phyloP scores from a whole-genome alignment of 2,797 vertebrate species.

The Anisognathus igniventris region DNA sequence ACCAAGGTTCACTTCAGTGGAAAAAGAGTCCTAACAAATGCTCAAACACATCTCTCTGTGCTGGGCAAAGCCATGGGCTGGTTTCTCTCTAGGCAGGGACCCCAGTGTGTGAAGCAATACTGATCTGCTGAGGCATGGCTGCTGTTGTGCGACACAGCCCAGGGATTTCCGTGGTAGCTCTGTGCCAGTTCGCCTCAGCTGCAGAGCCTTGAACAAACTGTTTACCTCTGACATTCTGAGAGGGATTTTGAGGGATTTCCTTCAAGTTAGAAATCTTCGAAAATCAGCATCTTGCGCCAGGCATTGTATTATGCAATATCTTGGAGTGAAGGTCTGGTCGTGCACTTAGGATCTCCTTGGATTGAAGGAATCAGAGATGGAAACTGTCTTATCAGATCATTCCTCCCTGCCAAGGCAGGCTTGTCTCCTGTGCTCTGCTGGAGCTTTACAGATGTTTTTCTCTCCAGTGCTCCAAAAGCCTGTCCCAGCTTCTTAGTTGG shows the following conservation, averaged over 20 bases:
- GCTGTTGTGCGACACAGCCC: accelerated
- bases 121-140: background rate
- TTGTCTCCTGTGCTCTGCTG: accelerated
- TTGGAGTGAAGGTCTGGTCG: background rate
- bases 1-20: background rate
- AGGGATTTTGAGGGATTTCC: conserved; percentile 47
- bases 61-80: accelerated
- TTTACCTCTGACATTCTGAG: conserved; percentile 18
- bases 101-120: background rate
- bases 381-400: conserved; percentile 13
- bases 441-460: background rate
- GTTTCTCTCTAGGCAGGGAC: background rate
- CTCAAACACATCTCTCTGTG: background rate
- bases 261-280: conserved; percentile 19
- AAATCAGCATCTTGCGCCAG: background rate
- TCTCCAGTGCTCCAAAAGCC: background rate
- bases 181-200: background rate
- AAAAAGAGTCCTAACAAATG: background rate
- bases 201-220: background rate
- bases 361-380: background rate
- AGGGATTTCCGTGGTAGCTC: background rate
- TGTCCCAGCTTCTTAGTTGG: background rate
- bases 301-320: background rate
- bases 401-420: background rate
- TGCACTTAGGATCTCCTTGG: background rate